phyloP scores from a whole-genome alignment of 2,888 invertebrate genomes.

The Agrochola lychnidis region DNA sequence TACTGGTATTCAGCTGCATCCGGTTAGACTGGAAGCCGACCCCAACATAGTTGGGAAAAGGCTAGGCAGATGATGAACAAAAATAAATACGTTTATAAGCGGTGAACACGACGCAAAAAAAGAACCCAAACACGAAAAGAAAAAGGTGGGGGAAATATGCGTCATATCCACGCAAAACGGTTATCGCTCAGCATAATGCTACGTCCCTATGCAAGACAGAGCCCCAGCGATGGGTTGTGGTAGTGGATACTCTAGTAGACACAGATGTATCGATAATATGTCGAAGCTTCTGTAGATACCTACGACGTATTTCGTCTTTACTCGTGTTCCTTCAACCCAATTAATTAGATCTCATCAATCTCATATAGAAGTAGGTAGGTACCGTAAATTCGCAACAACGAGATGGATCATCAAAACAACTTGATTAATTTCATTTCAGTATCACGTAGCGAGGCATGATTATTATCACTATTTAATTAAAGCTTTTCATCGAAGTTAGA shows the following conservation, averaged over 20 bases:
- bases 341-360: constrained; percentile 44
- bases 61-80: too few relatives aligned
- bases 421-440: constrained; percentile 42
- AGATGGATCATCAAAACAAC: constrained; percentile 35
- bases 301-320: not conserved
- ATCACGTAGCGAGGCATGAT: constrained; percentile 14
- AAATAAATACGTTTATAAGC: too few relatives aligned
- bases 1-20: too few relatives aligned
- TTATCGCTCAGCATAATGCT: too few relatives aligned
- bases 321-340: constrained; percentile 26
- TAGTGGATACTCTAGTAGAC: not conserved
- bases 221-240: too few relatives aligned
- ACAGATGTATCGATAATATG: not conserved
- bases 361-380: constrained; percentile 4
- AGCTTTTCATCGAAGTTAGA: constrained; percentile 31
- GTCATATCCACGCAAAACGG: too few relatives aligned
- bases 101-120: too few relatives aligned
- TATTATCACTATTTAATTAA: constrained; percentile 43
- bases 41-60: too few relatives aligned
- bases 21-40: too few relatives aligned
- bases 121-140: too few relatives aligned
- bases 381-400: constrained; percentile 26
- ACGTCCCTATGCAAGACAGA: too few relatives aligned
- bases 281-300: not conserved
- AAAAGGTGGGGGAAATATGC: too few relatives aligned